These are phyloP conservation scores for Gonocerus acuteangulatus DNA, from an alignment of 2,888 invertebrate genomes.

Conservation along the genomic window DNA sequence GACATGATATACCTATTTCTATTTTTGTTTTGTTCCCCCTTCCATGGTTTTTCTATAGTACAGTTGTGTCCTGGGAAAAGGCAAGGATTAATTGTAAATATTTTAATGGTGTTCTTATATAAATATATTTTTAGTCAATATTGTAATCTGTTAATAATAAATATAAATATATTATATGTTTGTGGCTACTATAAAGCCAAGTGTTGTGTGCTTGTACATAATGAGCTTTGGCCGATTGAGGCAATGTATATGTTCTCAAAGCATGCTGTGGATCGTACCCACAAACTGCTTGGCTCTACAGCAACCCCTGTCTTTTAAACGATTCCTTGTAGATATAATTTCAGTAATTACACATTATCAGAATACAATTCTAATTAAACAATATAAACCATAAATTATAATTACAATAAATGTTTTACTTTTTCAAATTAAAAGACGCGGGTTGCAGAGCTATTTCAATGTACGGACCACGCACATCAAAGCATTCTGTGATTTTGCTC, in stretches of 20 bases:
- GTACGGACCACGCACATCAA: constrained; percentile 37
- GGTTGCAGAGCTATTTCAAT: constrained; percentile 14
- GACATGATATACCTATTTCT: constrained; percentile 1
- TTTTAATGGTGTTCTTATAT: constrained; percentile 20
- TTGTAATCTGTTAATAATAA: constrained; percentile 24
- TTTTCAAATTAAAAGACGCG: constrained; percentile 2
- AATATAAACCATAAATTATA: no score
- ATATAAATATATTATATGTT: constrained; percentile 22
- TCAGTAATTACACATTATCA: no score
- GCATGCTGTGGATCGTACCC: constrained; percentile 26
- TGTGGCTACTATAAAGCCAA: constrained; percentile 18
- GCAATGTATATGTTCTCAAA: constrained; percentile 23
- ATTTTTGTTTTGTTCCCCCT: constrained; percentile 4
- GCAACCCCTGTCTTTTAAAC: constrained; percentile 18
- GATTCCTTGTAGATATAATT: no score
- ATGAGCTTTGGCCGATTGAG: constrained; percentile 29
- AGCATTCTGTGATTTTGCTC: constrained; percentile 37
- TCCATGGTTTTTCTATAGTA: background rate
- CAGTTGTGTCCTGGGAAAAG: constrained; percentile 26
- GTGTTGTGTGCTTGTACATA: constrained; percentile 35
- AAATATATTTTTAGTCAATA: constrained; percentile 25
- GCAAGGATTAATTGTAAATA: constrained; percentile 24
- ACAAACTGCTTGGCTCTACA: constrained; percentile 19
- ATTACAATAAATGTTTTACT: background rate
- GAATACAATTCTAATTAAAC: no score